Evolutionary conservation across 2,797 vertebrate species (phyloP).

Genomic region (Phataginus tricuspis): DNA sequence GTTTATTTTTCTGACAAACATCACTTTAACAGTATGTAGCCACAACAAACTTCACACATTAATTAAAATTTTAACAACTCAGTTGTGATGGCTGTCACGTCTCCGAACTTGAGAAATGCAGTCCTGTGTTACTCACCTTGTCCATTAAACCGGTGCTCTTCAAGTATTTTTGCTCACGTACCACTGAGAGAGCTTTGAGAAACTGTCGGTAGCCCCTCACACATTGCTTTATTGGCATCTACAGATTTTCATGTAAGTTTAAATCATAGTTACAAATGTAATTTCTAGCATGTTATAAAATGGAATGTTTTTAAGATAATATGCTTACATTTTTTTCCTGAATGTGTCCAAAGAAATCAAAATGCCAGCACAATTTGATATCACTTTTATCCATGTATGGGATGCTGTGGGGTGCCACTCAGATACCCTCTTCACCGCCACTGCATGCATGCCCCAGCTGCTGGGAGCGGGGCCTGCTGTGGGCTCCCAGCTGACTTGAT

Average conservation of each 20-base stretch:
- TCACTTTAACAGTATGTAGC: not conserved
- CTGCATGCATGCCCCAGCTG: not conserved
- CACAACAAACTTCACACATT: not conserved
- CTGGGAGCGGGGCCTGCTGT: fast-evolving
- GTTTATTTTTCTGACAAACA: not conserved
- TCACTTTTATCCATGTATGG: not conserved
- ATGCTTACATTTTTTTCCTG: not conserved
- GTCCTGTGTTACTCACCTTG: not conserved
- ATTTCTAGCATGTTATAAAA: conserved; percentile 40
- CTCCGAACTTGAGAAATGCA: not conserved
- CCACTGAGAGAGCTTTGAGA: not conserved
- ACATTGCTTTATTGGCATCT: not conserved
- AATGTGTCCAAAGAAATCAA: not conserved
- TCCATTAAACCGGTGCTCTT: not conserved
- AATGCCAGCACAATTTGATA: not conserved
- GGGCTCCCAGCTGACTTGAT: not conserved
- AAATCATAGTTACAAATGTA: not conserved
- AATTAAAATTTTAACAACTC: not conserved
- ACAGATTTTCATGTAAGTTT: not conserved
- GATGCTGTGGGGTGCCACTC: not conserved
- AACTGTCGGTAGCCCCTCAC: not conserved
- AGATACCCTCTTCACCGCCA: fast-evolving
- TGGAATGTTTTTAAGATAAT: not conserved
- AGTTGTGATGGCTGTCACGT: not conserved
- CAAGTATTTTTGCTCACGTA: not conserved